Evolutionary conservation across 2,888 invertebrate species (phyloP).

Genomic region (Parthenolecanium corni): DNA sequence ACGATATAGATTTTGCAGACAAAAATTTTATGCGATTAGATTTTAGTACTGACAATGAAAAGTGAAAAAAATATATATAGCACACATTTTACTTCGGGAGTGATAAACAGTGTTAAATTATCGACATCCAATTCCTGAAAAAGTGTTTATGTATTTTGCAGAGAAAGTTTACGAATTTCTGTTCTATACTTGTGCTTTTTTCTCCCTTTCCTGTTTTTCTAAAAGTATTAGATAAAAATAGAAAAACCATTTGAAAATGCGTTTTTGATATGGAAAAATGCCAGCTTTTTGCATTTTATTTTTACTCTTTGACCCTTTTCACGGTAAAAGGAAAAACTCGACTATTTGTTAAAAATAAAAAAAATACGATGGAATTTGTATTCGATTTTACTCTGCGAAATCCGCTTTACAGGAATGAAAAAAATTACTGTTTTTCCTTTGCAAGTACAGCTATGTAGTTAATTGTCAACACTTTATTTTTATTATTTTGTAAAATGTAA

Average conservation of each 20-base stretch:
- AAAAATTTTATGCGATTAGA: too few relatives aligned
- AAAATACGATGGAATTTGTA: neutral
- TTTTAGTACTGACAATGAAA: too few relatives aligned
- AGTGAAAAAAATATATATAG: too few relatives aligned
- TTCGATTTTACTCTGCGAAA: too few relatives aligned
- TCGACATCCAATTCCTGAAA: neutral
- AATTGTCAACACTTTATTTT: too few relatives aligned
- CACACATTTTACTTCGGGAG: too few relatives aligned
- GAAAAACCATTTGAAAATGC: conserved; percentile 23
- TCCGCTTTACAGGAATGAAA: too few relatives aligned
- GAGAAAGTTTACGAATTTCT: conserved; percentile 1
- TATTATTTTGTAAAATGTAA: too few relatives aligned
- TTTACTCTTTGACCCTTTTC: conserved; percentile 3
- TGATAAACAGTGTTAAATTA: conserved; percentile 5
- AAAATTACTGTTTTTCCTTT: too few relatives aligned
- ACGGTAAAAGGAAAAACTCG: neutral
- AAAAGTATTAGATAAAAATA: neutral
- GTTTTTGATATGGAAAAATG: conserved; percentile 28
- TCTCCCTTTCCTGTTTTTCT: too few relatives aligned
- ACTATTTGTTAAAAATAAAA: conserved; percentile 16
- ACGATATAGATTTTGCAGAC: too few relatives aligned
- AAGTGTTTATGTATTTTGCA: conserved; percentile 3
- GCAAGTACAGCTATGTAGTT: too few relatives aligned
- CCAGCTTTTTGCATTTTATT: conserved; percentile 20
- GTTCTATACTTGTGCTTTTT: neutral